Conservation (phyloP, 2,113 vertebrate species). For the Tragelaphus imberbis region DNA sequence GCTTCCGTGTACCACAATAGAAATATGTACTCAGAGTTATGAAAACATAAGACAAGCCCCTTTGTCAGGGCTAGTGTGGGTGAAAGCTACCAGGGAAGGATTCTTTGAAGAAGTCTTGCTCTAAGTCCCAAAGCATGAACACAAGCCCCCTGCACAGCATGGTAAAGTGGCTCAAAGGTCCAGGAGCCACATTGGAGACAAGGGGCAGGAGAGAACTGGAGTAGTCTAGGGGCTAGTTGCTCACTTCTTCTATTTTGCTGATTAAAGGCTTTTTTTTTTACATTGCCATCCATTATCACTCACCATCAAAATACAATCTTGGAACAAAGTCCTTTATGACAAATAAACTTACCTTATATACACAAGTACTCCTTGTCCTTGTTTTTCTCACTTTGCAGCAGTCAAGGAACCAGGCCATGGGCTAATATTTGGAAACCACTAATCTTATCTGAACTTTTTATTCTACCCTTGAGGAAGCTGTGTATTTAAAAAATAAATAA, state of each 20-base stretch:
- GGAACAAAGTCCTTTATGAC: not conserved
- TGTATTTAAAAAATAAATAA: not conserved
- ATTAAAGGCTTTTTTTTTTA: not conserved
- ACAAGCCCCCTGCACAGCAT: not conserved
- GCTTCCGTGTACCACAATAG: not conserved
- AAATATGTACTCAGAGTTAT: not conserved
- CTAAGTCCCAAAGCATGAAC: not conserved
- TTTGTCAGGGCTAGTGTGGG: not conserved
- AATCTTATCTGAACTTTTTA: not conserved
- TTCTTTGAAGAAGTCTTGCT: not conserved
- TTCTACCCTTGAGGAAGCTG: not conserved
- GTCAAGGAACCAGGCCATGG: too few relatives aligned
- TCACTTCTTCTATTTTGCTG: not conserved
- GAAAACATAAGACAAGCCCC: not conserved
- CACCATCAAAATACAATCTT: not conserved
- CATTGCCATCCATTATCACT: not conserved
- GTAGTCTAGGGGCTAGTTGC: not conserved
- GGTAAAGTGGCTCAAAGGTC: not conserved
- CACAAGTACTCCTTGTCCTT: not conserved
- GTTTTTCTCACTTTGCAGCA: not conserved
- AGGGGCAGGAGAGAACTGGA: not conserved
- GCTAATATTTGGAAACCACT: not conserved
- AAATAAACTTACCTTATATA: not conserved
- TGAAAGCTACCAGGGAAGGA: not conserved
- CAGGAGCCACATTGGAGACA: rapidly evolving